Base-by-base conservation (phyloP, 1,140 invertebrate species). In the Nasonia giraulti region DNA sequence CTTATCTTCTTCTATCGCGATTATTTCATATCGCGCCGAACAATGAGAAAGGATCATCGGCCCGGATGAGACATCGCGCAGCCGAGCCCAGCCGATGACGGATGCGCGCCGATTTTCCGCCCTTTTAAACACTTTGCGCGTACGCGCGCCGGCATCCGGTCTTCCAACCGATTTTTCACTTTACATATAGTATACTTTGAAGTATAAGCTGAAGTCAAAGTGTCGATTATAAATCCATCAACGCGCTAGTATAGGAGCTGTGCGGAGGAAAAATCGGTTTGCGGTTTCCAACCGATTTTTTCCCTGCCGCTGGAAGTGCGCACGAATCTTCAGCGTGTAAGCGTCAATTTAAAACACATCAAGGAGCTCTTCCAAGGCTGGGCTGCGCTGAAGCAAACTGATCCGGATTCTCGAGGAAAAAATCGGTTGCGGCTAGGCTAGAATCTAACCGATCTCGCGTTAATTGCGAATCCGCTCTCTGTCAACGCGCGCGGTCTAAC, bases 401-500 rank as follows among this genome's bases (percentile, higher is more conserved):
- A 77, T 77, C 75, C 75, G 75, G 75, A 62, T 62, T 44, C 14
- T 40, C 75, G 77, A 10, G 69, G 47, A 73, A 55, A 78, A 76
- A 78, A 76, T 75, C 81, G 71, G 74, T 40, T 47, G 79, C 33
- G 33, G 33, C 33, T 37, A 37, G 5, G 55, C 55, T 17, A 71
- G 55, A 7, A n/a, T 62, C 55, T 7, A n/a, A 62, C 17, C 68
- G 68, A 69, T 69, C 40, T 44, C 79, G 83, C 68, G 80, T 87
- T 87, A 87, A 88, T 89, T 86, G 87, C 84, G 83, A 88, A 66
- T 55, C 50, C 77, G 50, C 75, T 84, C 87, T 86, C 87, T 86
- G 87, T 88, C 87, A 88, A 88, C 85, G 79, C 73, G 84, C 73
- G 83, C 77, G 23, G 80, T 23, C 75, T 85, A 87, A 85, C 87